A percentile compares a stretch with the other conserved stretches of the same genome.
Conservation (phyloP, 2,113 vertebrate genomes). For the Euleptes europaea region DNA sequence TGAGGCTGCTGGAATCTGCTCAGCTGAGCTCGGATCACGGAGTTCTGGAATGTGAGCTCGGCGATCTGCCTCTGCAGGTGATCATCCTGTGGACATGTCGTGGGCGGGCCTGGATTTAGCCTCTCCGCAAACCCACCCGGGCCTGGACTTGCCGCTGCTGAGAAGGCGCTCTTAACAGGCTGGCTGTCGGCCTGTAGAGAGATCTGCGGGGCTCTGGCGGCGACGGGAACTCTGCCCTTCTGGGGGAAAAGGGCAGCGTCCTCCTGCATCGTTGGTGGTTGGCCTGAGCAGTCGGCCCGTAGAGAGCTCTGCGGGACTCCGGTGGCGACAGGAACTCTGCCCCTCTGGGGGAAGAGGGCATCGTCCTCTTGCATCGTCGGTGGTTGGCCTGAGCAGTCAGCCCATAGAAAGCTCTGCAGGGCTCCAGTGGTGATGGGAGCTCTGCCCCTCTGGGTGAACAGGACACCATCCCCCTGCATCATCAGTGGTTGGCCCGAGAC, state of each 20-base stretch:
- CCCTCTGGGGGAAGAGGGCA: conserved; percentile 49
- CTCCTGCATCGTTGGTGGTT: conserved; percentile 43
- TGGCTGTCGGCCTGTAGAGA: conserved; percentile 10
- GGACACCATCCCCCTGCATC: no score
- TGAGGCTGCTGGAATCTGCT: conserved; percentile 55
- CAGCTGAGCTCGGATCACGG: conserved; percentile 79
- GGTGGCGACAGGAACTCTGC: conserved; percentile 36
- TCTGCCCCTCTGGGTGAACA: no score
- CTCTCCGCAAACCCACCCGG: neutral
- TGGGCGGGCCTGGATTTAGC: conserved; percentile 23
- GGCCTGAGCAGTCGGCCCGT: neutral
- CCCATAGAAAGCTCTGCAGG: no score
- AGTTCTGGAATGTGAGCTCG: conserved; percentile 82
- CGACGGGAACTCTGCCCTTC: conserved; percentile 49
- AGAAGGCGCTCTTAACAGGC: neutral
- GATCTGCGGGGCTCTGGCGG: conserved; percentile 51
- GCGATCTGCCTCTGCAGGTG: conserved; percentile 79
- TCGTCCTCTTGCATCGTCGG: conserved; percentile 59
- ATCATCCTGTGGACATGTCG: conserved; percentile 44
- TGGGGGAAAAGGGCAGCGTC: conserved; percentile 47
- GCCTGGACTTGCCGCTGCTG: conserved; percentile 21
- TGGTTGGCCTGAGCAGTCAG: conserved; percentile 23
- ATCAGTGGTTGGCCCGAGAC: conserved; percentile 30
- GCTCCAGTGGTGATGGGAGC: no score
- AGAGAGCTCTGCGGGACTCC: conserved; percentile 49